phyloP scores from a whole-genome alignment of 2,797 vertebrate species.

The Emys orbicularis region DNA sequence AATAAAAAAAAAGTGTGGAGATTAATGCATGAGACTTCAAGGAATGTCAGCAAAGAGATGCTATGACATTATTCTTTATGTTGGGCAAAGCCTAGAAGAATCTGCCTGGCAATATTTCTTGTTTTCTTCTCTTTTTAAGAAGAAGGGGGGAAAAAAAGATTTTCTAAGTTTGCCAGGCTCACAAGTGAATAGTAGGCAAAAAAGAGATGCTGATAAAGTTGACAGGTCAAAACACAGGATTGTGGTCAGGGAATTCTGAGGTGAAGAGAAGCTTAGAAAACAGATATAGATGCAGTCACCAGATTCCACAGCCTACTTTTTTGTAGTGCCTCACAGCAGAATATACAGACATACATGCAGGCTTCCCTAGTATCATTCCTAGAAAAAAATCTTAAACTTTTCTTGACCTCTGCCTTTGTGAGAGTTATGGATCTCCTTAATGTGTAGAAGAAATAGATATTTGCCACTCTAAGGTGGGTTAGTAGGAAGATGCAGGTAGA shows the following conservation, averaged over 20 bases:
- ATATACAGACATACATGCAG: neutral
- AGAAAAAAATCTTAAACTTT: neutral
- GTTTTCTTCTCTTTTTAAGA: neutral
- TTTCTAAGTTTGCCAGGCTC: neutral
- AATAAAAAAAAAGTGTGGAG: neutral
- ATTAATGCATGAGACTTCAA: neutral
- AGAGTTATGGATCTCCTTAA: neutral
- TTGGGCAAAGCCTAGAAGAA: neutral
- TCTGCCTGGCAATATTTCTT: neutral
- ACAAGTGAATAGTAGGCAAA: neutral
- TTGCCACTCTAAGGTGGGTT: neutral
- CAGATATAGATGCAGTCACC: neutral
- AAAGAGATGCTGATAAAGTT: neutral
- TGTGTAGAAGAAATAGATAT: neutral
- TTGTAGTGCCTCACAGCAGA: neutral
- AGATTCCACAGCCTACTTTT: neutral
- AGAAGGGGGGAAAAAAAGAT: neutral
- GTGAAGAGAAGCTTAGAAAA: conserved; percentile 15
- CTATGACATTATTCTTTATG: neutral
- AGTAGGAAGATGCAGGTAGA: neutral
- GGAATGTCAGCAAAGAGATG: neutral
- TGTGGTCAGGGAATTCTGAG: neutral
- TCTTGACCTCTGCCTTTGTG: neutral
- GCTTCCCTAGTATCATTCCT: neutral
- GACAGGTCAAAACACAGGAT: neutral